Conservation (phyloP, 2,888 invertebrate genomes). For the Lydus trimaculatus region DNA sequence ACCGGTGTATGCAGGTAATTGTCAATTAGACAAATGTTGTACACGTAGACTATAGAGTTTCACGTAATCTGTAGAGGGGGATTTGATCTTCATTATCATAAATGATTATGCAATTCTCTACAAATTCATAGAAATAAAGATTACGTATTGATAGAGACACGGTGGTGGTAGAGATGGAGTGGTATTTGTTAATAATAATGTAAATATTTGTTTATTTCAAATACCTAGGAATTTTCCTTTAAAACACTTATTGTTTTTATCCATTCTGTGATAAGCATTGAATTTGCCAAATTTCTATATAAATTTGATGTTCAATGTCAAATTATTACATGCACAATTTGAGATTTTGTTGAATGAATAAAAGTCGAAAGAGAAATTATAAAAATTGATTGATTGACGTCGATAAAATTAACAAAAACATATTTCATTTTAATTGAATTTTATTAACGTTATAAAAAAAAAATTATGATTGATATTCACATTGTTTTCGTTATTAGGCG, state of each 20-base stretch:
- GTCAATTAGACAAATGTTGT: conserved; percentile 17
- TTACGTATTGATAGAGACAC: no score
- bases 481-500: no score
- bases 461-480: no score
- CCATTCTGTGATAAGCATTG: background rate
- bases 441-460: no score
- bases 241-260: background rate
- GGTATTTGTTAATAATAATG: background rate
- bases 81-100: background rate
- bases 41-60: background rate
- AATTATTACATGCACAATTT: background rate
- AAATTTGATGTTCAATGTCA: background rate
- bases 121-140: background rate
- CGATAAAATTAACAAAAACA: no score
- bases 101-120: no score
- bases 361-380: background rate
- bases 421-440: no score
- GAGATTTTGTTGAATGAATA: background rate
- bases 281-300: background rate
- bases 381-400: background rate
- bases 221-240: background rate
- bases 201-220: background rate
- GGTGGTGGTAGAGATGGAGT: no score
- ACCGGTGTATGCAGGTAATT: conserved; percentile 15
- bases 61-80: background rate